Evolutionary conservation across 2,888 invertebrate genomes (phyloP).

Genomic region (Athalia cordata): DNA sequence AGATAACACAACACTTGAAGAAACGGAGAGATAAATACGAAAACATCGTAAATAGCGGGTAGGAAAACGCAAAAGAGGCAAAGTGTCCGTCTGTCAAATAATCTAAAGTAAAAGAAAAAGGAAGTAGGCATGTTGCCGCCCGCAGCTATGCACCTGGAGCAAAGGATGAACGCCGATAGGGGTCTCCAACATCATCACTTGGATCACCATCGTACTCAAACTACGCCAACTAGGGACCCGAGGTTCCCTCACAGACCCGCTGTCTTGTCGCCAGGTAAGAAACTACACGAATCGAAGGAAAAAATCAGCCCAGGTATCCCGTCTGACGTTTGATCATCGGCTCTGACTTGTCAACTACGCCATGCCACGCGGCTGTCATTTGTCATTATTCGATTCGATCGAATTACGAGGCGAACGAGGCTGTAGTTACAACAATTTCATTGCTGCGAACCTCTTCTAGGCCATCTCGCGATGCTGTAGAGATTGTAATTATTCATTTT

Average conservation of each 20-base stretch:
- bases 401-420: no score
- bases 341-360: no score
- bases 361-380: no score
- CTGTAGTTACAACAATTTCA: no score
- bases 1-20: not conserved
- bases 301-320: not conserved
- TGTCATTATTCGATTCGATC: no score
- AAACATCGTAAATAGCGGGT: slow-evolving; percentile 11
- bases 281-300: not conserved
- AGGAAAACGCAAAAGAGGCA: slow-evolving; percentile 6
- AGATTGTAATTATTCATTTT: no score
- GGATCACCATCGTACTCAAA: slow-evolving; percentile 54
- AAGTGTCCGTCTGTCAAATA: not conserved
- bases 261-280: slow-evolving; percentile 60
- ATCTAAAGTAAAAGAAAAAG: not conserved
- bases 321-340: not conserved
- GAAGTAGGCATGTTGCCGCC: slow-evolving; percentile 58
- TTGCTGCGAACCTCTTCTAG: no score
- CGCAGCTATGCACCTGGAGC: slow-evolving; percentile 61
- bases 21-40: slow-evolving; percentile 17
- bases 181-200: slow-evolving; percentile 59
- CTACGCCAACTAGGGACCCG: slow-evolving; percentile 53
- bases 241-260: slow-evolving; percentile 55
- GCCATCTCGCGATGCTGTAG: no score
- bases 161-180: slow-evolving; percentile 57